Percentiles rank a stretch among this genome's conserved stretches.
These are phyloP conservation scores for Catocala nupta DNA, from an alignment of 2,888 invertebrate species.

Conservation along the genomic window DNA sequence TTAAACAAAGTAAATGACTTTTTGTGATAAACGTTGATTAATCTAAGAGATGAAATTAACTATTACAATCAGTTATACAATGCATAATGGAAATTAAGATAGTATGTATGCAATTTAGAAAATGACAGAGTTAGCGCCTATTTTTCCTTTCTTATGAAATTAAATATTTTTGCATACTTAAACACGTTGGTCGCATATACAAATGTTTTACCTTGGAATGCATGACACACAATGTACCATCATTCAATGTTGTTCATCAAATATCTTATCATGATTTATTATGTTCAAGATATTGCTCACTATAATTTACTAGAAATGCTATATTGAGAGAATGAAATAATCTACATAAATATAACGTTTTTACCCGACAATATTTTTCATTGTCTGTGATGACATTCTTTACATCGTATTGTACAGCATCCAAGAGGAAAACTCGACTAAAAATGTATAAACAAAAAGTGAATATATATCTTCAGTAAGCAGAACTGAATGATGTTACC, in stretches of 20 bases:
- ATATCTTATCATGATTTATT: constrained; percentile 50
- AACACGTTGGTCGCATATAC: constrained; percentile 2
- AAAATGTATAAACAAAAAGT: constrained; percentile 1
- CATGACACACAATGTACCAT: constrained; percentile 39
- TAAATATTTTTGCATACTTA: constrained; percentile 2
- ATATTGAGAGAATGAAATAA: constrained; percentile 25
- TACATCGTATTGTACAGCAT: constrained; percentile 22
- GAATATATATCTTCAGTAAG: constrained; percentile 3
- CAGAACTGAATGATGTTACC: constrained; percentile 5
- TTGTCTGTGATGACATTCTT: constrained; percentile 23
- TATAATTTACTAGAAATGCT: constrained; percentile 42
- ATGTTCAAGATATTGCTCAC: constrained; percentile 25
- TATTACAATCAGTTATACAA: too few species aligned
- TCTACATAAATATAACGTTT: not conserved
- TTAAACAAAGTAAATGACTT: too few species aligned
- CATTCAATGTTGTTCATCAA: constrained; percentile 18
- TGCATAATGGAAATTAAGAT: not conserved
- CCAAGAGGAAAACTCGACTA: constrained; percentile 25
- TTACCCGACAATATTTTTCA: constrained; percentile 7
- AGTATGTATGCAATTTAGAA: not conserved
- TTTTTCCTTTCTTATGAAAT: constrained; percentile 7
- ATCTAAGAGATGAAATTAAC: too few species aligned
- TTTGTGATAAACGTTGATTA: too few species aligned
- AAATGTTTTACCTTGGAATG: constrained; percentile 35
- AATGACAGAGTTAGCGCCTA: not conserved